Percentiles rank a stretch among this genome's conserved stretches.
These are phyloP conservation scores for Lymantria dispar DNA, from an alignment of 2,888 invertebrate genomes.

Conservation along the genomic window DNA sequence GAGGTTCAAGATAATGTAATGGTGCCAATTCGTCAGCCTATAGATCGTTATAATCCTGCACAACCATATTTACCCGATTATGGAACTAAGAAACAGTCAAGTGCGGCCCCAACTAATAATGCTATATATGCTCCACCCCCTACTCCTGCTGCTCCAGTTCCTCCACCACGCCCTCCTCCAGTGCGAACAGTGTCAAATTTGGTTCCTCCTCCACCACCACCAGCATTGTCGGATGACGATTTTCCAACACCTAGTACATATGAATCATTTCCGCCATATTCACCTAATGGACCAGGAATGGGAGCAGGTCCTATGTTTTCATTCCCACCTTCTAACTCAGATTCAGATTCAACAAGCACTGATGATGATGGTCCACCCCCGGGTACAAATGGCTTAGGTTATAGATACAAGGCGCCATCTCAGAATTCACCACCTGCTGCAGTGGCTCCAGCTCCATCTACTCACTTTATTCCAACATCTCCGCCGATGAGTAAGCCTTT, in stretches of 20 bases:
- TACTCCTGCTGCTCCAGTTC: conserved; percentile 1
- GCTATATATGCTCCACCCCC: not conserved
- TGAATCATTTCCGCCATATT: conserved; percentile 72
- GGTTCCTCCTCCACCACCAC: conserved; percentile 28
- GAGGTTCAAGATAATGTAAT: conserved; percentile 61
- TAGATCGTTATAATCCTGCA: conserved; percentile 77
- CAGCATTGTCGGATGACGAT: conserved; percentile 46
- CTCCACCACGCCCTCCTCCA: conserved; percentile 54
- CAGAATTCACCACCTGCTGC: conserved; percentile 41
- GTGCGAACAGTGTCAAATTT: conserved; percentile 23
- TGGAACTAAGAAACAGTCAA: conserved; percentile 57
- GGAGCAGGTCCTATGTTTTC: conserved; percentile 28
- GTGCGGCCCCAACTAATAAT: conserved; percentile 11
- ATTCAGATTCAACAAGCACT: conserved; percentile 33
- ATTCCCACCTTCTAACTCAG: conserved; percentile 42
- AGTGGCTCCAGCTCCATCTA: conserved; percentile 27
- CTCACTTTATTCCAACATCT: conserved; percentile 23
- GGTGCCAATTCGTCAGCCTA: conserved; percentile 42
- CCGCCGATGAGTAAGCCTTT: conserved; percentile 57
- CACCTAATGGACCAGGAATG: conserved; percentile 34
- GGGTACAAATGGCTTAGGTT: conserved; percentile 49
- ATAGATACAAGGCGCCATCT: conserved; percentile 58
- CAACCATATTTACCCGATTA: conserved; percentile 69
- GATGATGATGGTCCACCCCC: conserved; percentile 31
- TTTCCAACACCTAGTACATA: conserved; percentile 63